Percentiles rank a stretch among this genome's conserved stretches.
phyloP scores from a whole-genome alignment of 2,113 vertebrate genomes.

The Protomyctophum bolini region DNA sequence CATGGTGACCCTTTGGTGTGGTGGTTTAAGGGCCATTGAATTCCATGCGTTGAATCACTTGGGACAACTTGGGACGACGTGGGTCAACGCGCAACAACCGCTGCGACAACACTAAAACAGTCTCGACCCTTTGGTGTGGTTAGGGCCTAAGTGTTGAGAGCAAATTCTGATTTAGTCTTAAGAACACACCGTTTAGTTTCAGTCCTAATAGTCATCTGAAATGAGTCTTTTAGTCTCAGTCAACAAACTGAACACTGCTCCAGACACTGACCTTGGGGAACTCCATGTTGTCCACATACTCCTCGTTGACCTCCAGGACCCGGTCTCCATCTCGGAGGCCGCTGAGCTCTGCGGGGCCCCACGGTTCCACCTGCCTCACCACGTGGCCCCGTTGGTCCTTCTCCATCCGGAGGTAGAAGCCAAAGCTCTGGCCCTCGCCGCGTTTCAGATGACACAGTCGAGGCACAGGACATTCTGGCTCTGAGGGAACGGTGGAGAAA shows the following conservation, averaged over 20 bases:
- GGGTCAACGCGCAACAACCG: too few relatives aligned
- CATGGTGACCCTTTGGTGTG: too few relatives aligned
- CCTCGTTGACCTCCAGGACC: slow-evolving; percentile 87
- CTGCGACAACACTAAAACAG: too few relatives aligned
- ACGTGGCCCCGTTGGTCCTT: slow-evolving; percentile 66
- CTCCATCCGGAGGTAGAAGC: slow-evolving; percentile 81
- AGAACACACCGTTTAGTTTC: too few relatives aligned
- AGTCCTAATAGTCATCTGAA: too few relatives aligned
- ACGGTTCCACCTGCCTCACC: slow-evolving; percentile 77
- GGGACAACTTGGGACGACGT: too few relatives aligned
- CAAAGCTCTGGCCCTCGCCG: slow-evolving; percentile 77
- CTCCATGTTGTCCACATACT: slow-evolving; percentile 77
- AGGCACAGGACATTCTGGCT: slow-evolving; percentile 49
- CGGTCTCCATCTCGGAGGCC: slow-evolving; percentile 84
- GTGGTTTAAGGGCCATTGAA: too few relatives aligned
- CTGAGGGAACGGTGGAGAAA: slow-evolving; percentile 18
- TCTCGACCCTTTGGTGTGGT: too few relatives aligned
- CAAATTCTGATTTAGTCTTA: too few relatives aligned
- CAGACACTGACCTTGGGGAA: slow-evolving; percentile 75
- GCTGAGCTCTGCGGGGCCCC: slow-evolving; percentile 82
- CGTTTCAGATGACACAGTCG: slow-evolving; percentile 85
- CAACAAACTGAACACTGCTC: background rate
- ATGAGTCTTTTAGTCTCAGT: too few relatives aligned
- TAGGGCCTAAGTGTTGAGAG: too few relatives aligned
- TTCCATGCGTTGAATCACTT: too few relatives aligned